Evolutionary conservation across 2,113 vertebrate genomes (phyloP).

Genomic region (Malurus melanocephalus): DNA sequence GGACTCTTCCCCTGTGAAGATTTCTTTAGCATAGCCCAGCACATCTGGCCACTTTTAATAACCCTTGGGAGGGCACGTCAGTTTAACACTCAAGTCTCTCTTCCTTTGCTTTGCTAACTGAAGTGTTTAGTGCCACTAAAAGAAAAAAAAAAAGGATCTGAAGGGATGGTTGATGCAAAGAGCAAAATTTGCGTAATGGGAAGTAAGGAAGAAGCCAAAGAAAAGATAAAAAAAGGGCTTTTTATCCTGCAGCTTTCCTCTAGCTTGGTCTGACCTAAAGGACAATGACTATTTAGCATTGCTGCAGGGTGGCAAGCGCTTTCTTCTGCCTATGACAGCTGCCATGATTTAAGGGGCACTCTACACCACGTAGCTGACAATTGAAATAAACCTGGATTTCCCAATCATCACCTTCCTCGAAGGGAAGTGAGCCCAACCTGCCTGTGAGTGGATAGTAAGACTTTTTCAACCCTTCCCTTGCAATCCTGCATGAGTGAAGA

Average conservation of each 20-base stretch:
- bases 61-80: not conserved
- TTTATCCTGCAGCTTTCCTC: not conserved
- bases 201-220: not conserved
- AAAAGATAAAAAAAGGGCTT: not conserved
- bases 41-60: not conserved
- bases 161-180: not conserved
- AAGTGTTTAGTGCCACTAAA: not conserved
- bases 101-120: not conserved
- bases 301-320: not conserved
- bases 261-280: not conserved
- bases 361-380: not conserved
- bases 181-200: not conserved
- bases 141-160: not conserved
- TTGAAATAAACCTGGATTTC: not conserved
- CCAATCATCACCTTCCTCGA: not conserved
- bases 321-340: not conserved
- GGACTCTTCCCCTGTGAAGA: not conserved
- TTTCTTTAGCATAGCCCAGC: not conserved
- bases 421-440: not conserved
- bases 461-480: not conserved
- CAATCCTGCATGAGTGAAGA: not conserved
- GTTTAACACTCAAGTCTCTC: conserved; percentile 11
- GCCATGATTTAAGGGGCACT: not conserved
- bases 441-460: not conserved
- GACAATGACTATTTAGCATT: not conserved